Evolutionary conservation across 2,888 invertebrate species (phyloP).

Genomic region (Tricholauxania praeusta): DNA sequence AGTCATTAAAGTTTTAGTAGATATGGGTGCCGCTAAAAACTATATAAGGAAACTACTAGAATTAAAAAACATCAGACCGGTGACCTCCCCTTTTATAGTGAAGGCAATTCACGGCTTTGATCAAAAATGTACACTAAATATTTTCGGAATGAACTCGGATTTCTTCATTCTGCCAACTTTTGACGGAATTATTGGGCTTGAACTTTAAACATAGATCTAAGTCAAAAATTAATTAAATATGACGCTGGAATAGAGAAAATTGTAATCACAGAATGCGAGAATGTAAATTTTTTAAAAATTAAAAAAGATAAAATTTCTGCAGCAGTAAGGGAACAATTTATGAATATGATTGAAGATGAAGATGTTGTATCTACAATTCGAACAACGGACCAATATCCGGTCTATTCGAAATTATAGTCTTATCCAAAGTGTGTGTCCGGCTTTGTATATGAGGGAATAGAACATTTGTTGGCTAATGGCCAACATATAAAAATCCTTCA

Average conservation of each 20-base stretch:
- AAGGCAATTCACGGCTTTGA: conserved; percentile 5
- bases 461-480: neutral
- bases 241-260: neutral
- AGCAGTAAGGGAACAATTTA: neutral
- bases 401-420: neutral
- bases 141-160: neutral
- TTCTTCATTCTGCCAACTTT: neutral
- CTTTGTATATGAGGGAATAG: conserved; percentile 10
- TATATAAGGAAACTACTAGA: conserved; percentile 4
- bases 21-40: conserved; percentile 9
- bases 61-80: neutral
- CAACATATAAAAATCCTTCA: no score
- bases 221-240: neutral
- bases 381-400: no score
- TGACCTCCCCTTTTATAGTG: neutral
- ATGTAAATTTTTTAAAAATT: conserved; percentile 8
- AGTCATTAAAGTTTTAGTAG: neutral
- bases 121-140: neutral
- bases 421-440: conserved; percentile 15
- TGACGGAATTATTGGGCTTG: neutral
- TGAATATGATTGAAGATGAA: neutral
- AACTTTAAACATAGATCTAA: neutral
- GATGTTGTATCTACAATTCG: no score
- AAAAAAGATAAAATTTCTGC: neutral
- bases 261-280: neutral